These are phyloP conservation scores for Aurelia sp. DNA, from an alignment of 30 jellyfish, hydroid and myxozoan genomes.

Conservation along the genomic window DNA sequence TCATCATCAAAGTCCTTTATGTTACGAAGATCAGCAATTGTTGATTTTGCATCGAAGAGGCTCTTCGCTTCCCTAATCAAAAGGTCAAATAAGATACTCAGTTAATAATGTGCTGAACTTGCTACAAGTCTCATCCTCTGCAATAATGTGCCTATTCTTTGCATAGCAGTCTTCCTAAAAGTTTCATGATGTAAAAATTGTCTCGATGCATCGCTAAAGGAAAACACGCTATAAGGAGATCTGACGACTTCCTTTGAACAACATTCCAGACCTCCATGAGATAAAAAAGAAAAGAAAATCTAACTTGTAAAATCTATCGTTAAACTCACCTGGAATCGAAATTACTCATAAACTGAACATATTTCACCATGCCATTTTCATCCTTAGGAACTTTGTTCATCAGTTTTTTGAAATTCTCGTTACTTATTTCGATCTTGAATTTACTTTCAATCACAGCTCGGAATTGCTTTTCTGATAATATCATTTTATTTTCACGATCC, in stretches of 20 bases:
- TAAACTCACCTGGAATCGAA: constrained; percentile 66
- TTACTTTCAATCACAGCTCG: constrained; percentile 78
- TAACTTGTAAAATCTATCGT: too few relatives aligned
- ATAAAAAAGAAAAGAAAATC: too few relatives aligned
- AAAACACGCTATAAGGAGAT: too few relatives aligned
- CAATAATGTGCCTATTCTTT: too few relatives aligned
- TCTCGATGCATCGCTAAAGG: too few relatives aligned
- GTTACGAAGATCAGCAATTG: constrained; percentile 64
- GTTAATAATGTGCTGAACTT: too few relatives aligned
- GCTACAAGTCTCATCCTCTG: too few relatives aligned
- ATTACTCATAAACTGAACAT: constrained; percentile 65
- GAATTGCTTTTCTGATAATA: constrained; percentile 58
- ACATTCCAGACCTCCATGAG: too few relatives aligned
- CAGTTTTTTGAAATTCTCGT: constrained; percentile 39
- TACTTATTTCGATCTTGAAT: constrained; percentile 47
- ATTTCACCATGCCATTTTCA: constrained; percentile 71
- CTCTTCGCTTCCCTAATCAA: constrained; percentile 75
- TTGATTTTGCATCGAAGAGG: constrained; percentile 78
- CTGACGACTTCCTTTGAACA: too few relatives aligned
- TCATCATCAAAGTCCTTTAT: constrained; percentile 33
- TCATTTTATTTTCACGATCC: constrained; percentile 55
- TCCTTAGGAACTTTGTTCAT: constrained; percentile 72
- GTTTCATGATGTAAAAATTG: too few relatives aligned
- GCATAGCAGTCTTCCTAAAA: too few relatives aligned
- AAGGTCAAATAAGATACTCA: too few relatives aligned